A percentile compares a stretch with the other conserved stretches of the same genome.
Evolutionary conservation across 2,797 vertebrate species (phyloP).

Genomic region (Gastrophryne carolinensis): DNA sequence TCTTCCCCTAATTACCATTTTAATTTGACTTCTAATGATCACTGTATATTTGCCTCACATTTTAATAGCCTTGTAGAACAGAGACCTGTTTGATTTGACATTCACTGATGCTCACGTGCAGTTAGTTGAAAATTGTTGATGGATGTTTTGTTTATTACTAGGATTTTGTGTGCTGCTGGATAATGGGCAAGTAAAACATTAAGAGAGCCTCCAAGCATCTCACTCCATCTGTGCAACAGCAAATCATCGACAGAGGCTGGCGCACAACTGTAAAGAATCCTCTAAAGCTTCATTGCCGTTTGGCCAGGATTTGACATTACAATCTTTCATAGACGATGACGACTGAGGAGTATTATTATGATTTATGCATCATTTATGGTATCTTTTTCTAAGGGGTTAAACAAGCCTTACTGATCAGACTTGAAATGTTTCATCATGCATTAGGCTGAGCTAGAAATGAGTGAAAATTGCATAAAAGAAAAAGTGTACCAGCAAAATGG

Average conservation of each 20-base stretch:
- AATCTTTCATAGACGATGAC: neutral
- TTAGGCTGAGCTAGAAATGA: neutral
- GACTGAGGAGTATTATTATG: slow-evolving; percentile 9
- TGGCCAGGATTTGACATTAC: slow-evolving; percentile 9
- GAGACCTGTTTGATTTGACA: slow-evolving; percentile 49
- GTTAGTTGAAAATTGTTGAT: slow-evolving; percentile 44
- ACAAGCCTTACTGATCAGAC: neutral
- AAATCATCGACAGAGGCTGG: slow-evolving; percentile 35
- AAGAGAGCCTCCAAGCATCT: slow-evolving; percentile 40
- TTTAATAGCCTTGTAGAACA: slow-evolving; percentile 45
- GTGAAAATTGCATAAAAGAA: too few species aligned
- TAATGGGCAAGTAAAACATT: slow-evolving; percentile 45
- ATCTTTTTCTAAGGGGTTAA: neutral
- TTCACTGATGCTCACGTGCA: slow-evolving; percentile 22
- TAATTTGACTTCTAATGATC: slow-evolving; percentile 47
- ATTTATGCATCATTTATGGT: neutral
- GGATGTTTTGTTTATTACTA: slow-evolving; percentile 43
- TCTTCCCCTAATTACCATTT: slow-evolving; percentile 43
- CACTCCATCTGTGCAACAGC: slow-evolving; percentile 45
- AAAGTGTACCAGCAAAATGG: too few species aligned
- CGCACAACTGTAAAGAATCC: slow-evolving; percentile 11
- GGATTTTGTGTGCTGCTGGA: slow-evolving; percentile 39
- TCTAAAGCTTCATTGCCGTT: slow-evolving; percentile 31
- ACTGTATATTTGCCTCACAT: slow-evolving; percentile 26
- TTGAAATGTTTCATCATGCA: neutral